Evolutionary conservation across 1,140 invertebrate genomes (phyloP).

Genomic region (Oscheius sp.): DNA sequence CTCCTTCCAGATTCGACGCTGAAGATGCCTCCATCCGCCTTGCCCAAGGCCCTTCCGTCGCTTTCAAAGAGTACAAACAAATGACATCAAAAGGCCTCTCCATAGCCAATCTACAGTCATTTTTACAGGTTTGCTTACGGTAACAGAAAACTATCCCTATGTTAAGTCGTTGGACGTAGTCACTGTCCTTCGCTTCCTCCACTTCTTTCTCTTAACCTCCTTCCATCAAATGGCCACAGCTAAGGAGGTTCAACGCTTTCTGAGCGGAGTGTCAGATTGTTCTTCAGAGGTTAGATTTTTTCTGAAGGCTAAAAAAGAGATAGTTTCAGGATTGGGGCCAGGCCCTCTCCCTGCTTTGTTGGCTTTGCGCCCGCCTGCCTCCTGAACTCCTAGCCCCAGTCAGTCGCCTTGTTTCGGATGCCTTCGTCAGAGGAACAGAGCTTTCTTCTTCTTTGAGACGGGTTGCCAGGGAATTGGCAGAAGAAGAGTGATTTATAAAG

Average conservation of each 20-base stretch:
- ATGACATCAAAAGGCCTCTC: not conserved
- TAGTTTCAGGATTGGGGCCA: slow-evolving; percentile 6
- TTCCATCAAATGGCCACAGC: not conserved
- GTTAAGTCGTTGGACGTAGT: not conserved
- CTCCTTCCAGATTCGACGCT: too few species aligned
- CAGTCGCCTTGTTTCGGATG: not conserved
- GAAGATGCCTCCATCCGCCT: not conserved
- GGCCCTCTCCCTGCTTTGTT: not conserved
- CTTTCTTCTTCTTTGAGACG: not conserved
- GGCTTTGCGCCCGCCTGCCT: not conserved
- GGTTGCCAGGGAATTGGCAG: not conserved
- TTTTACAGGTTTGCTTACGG: not conserved
- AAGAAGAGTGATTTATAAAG: too few species aligned
- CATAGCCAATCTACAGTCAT: not conserved
- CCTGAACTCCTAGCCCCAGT: not conserved
- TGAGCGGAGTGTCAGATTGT: not conserved
- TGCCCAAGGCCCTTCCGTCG: not conserved
- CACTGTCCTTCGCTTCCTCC: not conserved
- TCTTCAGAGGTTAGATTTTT: not conserved
- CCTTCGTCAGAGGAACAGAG: not conserved
- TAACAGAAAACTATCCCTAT: too few species aligned
- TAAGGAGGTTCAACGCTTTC: not conserved
- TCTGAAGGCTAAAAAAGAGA: not conserved
- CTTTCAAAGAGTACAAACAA: not conserved
- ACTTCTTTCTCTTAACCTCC: not conserved